Percentiles rank a stretch among this genome's conserved stretches.
Conservation (phyloP, 2,888 invertebrate genomes). For the Tetragnatha montana region DNA sequence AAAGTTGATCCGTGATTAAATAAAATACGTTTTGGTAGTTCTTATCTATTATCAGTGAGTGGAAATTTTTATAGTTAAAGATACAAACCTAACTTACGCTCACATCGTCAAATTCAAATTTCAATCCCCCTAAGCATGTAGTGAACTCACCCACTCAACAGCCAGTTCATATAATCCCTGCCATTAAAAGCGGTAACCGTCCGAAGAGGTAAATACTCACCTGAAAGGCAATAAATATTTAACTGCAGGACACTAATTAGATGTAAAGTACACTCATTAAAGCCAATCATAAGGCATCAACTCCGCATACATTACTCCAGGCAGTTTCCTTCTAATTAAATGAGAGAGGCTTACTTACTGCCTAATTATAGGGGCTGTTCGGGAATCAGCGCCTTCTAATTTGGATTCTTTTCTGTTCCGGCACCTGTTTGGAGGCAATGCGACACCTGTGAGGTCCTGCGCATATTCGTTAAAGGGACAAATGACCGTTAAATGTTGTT, state of each 20-base stretch:
- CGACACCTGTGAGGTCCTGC: not conserved
- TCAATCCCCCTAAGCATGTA: too few species aligned
- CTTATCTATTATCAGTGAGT: too few species aligned
- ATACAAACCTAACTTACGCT: too few species aligned
- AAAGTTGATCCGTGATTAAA: too few species aligned
- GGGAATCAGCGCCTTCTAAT: conserved; percentile 2
- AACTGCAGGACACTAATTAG: conserved; percentile 33
- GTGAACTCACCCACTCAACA: too few species aligned
- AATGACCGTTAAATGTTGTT: too few species aligned
- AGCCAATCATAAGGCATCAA: conserved; percentile 46
- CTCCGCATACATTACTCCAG: conserved; percentile 1
- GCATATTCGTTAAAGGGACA: too few species aligned
- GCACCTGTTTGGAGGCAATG: not conserved
- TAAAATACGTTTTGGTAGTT: too few species aligned
- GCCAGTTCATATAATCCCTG: too few species aligned
- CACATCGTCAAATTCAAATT: too few species aligned
- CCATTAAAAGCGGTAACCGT: not conserved
- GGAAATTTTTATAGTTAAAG: too few species aligned
- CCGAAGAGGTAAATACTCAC: conserved; percentile 6
- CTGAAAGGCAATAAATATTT: conserved; percentile 45
- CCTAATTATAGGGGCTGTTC: not conserved
- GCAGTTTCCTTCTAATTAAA: not conserved
- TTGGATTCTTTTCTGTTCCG: not conserved
- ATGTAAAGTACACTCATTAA: conserved; percentile 48
- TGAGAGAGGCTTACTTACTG: not conserved